These are phyloP conservation scores for Cosmia pyralina DNA, from an alignment of 2,888 invertebrate species.

Conservation along the genomic window DNA sequence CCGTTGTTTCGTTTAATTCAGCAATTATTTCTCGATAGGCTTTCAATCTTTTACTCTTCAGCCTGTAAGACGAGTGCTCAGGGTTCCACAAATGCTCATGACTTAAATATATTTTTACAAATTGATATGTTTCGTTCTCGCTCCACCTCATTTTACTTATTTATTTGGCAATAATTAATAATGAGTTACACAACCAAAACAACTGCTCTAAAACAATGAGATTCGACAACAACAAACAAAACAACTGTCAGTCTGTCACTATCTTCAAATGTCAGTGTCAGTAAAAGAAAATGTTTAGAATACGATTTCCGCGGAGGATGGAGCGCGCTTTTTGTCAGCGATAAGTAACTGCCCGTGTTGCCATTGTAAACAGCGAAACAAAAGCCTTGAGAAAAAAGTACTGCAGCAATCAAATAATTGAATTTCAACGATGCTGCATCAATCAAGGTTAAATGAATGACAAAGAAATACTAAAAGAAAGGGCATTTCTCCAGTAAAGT, in stretches of 20 bases:
- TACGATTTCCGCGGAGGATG: not conserved
- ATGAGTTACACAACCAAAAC: constrained; percentile 33
- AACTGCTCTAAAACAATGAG: not conserved
- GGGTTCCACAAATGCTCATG: constrained; percentile 85
- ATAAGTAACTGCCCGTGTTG: not conserved
- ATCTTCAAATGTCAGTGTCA: constrained; percentile 22
- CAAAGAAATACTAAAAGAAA: too few species aligned
- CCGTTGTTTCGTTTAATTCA: constrained; percentile 75
- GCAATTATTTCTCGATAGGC: constrained; percentile 77
- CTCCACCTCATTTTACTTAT: constrained; percentile 80
- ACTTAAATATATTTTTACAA: constrained; percentile 84
- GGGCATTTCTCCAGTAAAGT: too few species aligned
- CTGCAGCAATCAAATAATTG: not conserved
- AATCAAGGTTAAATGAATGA: too few species aligned
- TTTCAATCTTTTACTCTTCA: constrained; percentile 75
- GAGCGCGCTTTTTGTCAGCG: not conserved
- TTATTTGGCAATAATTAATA: not conserved
- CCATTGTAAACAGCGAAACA: not conserved
- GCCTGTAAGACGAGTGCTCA: constrained; percentile 78
- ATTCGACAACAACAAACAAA: constrained; percentile 33
- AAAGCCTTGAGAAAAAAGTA: not conserved
- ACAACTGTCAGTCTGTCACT: constrained; percentile 34
- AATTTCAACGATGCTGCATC: not conserved
- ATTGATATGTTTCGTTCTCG: constrained; percentile 83
- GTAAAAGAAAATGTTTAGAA: constrained; percentile 1